Evolutionary conservation across 2,113 vertebrate genomes (phyloP).

Genomic region (Oryzias celebensis): DNA sequence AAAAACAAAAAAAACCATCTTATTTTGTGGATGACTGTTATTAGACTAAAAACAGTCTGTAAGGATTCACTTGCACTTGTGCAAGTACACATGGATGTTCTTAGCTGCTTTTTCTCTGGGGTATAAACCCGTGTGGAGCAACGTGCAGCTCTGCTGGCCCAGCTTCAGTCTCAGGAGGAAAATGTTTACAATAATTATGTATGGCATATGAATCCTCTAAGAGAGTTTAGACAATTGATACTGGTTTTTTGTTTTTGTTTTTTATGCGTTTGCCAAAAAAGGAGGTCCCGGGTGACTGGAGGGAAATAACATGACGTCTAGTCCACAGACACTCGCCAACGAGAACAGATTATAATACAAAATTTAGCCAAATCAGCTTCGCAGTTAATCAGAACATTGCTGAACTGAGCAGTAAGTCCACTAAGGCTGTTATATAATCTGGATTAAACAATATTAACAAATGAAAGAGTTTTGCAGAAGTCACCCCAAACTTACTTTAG

Average conservation of each 20-base stretch:
- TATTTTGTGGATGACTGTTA: too few relatives aligned
- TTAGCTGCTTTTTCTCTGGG: slow-evolving; percentile 13
- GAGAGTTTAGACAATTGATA: background rate
- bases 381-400: slow-evolving; percentile 20
- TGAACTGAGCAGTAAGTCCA: background rate
- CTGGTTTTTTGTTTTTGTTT: background rate
- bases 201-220: background rate
- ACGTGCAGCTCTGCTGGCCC: background rate
- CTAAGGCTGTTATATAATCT: slow-evolving; percentile 16
- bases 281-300: background rate
- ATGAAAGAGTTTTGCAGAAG: background rate
- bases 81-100: too few relatives aligned
- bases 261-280: too few relatives aligned
- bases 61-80: too few relatives aligned
- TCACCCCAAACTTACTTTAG: background rate
- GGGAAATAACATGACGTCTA: background rate
- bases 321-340: background rate
- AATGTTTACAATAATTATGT: slow-evolving; percentile 39
- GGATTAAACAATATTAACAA: slow-evolving; percentile 13
- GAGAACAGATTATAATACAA: background rate
- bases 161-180: slow-evolving; percentile 27
- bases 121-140: slow-evolving; percentile 14
- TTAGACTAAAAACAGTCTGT: too few relatives aligned
- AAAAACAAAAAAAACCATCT: too few relatives aligned
- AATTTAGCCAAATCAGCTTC: slow-evolving; percentile 11